These are phyloP conservation scores for Pseudocheirus occidentalis DNA, from an alignment of 2,797 vertebrate species.

Conservation along the genomic window DNA sequence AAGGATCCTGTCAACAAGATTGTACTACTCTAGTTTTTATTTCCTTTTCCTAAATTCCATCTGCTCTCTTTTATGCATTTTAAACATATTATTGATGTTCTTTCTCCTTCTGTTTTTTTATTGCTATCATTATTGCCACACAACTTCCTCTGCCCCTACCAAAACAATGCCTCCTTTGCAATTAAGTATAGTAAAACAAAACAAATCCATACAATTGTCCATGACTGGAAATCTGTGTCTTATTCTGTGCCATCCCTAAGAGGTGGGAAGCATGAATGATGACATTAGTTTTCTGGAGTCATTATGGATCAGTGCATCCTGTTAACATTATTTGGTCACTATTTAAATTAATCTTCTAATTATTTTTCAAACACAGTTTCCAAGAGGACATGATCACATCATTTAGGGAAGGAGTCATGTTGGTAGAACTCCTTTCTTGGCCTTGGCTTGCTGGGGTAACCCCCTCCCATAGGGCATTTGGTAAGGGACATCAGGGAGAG, in stretches of 20 bases:
- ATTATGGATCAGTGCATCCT: too few relatives aligned
- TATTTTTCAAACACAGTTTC: too few relatives aligned
- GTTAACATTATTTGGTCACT: too few relatives aligned
- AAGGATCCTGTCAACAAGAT: not conserved
- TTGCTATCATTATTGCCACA: not conserved
- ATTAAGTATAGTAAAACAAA: not conserved
- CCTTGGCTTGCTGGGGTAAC: too few relatives aligned
- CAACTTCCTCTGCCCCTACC: not conserved
- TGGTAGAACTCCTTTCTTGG: too few relatives aligned
- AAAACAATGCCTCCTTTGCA: not conserved
- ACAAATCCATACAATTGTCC: not conserved
- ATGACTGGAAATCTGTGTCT: not conserved
- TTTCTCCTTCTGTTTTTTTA: not conserved
- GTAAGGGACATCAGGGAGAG: too few relatives aligned
- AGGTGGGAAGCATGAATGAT: not conserved
- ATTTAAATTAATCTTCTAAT: too few relatives aligned
- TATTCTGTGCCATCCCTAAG: not conserved
- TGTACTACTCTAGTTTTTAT: not conserved
- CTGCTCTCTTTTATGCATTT: not conserved
- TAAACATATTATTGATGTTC: not conserved
- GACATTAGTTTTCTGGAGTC: too few relatives aligned
- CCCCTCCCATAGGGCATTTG: too few relatives aligned
- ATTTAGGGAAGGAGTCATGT: too few relatives aligned
- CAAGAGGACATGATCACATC: too few relatives aligned
- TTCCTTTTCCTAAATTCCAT: not conserved